Conservation (phyloP, 1,140 invertebrate genomes). For the Trypoxylus dichotomus region DNA sequence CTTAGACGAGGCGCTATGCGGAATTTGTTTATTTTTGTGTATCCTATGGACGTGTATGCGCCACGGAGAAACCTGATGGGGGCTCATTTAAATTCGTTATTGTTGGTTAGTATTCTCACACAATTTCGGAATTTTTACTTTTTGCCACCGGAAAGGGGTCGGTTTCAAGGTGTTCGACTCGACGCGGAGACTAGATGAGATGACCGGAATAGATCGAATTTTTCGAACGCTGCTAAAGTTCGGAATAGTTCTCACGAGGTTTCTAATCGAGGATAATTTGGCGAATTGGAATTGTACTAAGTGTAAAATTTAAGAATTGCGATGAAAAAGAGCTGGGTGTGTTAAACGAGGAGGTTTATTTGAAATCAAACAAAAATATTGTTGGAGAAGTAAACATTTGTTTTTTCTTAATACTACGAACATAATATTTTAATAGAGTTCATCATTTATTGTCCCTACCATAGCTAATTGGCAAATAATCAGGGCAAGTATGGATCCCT, state of each 20-base stretch:
- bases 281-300: neutral
- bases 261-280: neutral
- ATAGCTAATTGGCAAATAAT: too few species aligned
- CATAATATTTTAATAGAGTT: too few species aligned
- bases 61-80: neutral
- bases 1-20: slow-evolving; percentile 6
- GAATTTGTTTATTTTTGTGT: slow-evolving; percentile 24
- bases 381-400: too few species aligned
- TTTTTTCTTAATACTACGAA: too few species aligned
- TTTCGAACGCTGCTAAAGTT: neutral
- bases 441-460: too few species aligned
- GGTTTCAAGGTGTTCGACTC: neutral
- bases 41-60: neutral
- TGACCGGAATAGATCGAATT: neutral
- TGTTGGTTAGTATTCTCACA: slow-evolving; percentile 27
- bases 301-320: too few species aligned
- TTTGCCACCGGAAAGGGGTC: neutral
- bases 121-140: slow-evolving; percentile 24
- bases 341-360: too few species aligned
- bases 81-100: slow-evolving; percentile 28
- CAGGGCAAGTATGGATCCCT: too few species aligned
- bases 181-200: neutral
- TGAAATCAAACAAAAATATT: too few species aligned
- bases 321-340: too few species aligned
- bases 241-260: neutral